These are phyloP conservation scores for Drosophila macrospina DNA, from an alignment of 2,888 invertebrate species.

Conservation along the genomic window DNA sequence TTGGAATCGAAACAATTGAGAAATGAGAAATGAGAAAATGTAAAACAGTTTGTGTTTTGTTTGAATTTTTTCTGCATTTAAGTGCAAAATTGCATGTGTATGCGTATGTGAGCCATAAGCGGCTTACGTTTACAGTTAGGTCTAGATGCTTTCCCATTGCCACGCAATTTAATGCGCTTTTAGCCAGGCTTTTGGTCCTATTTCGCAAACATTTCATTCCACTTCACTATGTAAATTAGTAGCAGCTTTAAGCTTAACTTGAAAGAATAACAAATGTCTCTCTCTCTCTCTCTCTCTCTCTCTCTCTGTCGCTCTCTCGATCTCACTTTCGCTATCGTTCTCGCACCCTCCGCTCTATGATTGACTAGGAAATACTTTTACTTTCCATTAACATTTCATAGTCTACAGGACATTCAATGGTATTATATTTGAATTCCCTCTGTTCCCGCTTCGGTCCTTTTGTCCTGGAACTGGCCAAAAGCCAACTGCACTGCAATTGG, in stretches of 20 bases:
- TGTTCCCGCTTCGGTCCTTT: neutral
- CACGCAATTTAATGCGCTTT: constrained; percentile 19
- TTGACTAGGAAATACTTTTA: constrained; percentile 23
- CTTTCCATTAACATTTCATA: constrained; percentile 15
- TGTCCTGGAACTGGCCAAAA: neutral
- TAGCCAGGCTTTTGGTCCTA: constrained; percentile 1
- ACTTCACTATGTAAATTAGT: constrained; percentile 67
- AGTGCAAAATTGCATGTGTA: constrained; percentile 42
- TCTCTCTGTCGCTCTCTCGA: neutral
- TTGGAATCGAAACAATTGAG: constrained; percentile 51
- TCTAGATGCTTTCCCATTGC: neutral
- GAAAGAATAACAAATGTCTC: constrained; percentile 10
- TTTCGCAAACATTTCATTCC: constrained; percentile 8
- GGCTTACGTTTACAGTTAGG: constrained; percentile 37
- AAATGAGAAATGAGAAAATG: constrained; percentile 40
- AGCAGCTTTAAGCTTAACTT: constrained; percentile 33
- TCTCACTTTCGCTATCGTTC: too few relatives aligned
- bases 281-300: neutral
- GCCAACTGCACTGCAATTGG: constrained; percentile 32
- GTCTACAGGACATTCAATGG: neutral
- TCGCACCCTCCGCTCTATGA: constrained; percentile 1
- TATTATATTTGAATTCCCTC: constrained; percentile 3
- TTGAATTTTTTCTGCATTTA: constrained; percentile 31
- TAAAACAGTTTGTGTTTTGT: constrained; percentile 40
- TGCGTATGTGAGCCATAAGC: constrained; percentile 47